Evolutionary conservation across 2,888 invertebrate species (phyloP).

Genomic region (Diploptera punctata): DNA sequence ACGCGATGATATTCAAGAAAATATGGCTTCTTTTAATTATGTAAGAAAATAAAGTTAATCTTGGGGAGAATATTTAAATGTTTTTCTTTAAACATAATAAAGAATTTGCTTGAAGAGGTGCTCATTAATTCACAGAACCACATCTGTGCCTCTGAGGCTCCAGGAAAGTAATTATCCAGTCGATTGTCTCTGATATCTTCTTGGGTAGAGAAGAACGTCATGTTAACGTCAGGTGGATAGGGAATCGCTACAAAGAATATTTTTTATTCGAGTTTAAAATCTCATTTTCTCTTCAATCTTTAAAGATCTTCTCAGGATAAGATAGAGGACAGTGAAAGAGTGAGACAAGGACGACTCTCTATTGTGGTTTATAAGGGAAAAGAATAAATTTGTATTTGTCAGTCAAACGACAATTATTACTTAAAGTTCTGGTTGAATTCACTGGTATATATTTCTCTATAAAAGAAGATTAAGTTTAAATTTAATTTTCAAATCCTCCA

Average conservation of each 20-base stretch:
- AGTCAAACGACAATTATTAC: slow-evolving; percentile 25
- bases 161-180: slow-evolving; percentile 27
- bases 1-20: too few relatives aligned
- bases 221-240: slow-evolving; percentile 18
- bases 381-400: slow-evolving; percentile 2
- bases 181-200: slow-evolving; percentile 26
- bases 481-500: too few relatives aligned
- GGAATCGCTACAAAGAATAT: slow-evolving; percentile 5
- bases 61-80: too few relatives aligned
- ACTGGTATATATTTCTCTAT: background rate
- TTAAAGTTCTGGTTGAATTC: slow-evolving; percentile 12
- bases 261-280: slow-evolving; percentile 28
- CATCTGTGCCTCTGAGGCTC: slow-evolving; percentile 6
- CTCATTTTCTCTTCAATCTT: slow-evolving; percentile 25
- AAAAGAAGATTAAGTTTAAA: background rate
- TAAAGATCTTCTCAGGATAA: background rate
- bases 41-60: too few relatives aligned
- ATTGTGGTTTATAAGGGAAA: too few relatives aligned
- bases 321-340: background rate
- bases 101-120: background rate
- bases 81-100: slow-evolving; percentile 16
- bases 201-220: background rate
- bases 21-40: too few relatives aligned
- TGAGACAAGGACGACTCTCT: background rate
- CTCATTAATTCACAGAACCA: slow-evolving; percentile 22